Conservation (phyloP, 2,113 vertebrate species). For the Cardinalis cardinalis region DNA sequence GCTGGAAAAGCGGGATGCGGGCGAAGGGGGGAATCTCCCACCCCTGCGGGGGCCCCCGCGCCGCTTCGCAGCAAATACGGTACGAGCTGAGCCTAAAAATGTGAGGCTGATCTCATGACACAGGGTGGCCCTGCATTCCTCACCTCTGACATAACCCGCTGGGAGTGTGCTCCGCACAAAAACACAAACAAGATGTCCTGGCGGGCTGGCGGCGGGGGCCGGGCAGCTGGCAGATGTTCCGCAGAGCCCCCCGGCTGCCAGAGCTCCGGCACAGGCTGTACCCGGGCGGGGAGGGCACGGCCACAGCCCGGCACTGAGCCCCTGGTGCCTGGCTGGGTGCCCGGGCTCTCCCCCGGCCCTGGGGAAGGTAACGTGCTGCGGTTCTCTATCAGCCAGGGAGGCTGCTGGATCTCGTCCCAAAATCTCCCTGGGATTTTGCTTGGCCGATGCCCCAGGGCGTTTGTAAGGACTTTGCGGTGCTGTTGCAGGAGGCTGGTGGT, state of each 20-base stretch:
- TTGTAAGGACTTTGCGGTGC: background rate
- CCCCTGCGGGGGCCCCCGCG: conserved; percentile 19
- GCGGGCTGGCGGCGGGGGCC: conserved; percentile 25
- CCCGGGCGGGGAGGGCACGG: background rate
- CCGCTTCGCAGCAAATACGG: conserved; percentile 52
- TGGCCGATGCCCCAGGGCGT: background rate
- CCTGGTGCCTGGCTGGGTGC: accelerated
- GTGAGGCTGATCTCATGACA: conserved; percentile 63
- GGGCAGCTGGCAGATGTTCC: conserved; percentile 34
- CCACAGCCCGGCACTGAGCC: background rate
- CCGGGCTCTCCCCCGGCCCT: background rate
- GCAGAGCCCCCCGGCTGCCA: background rate
- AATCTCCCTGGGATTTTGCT: background rate
- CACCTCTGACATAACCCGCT: conserved; percentile 70
- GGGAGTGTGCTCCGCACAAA: conserved; percentile 56
- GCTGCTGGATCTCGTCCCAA: background rate
- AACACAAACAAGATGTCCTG: conserved; percentile 70
- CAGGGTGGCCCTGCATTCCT: conserved; percentile 68
- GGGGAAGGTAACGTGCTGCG: background rate
- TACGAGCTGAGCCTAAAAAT: conserved; percentile 54
- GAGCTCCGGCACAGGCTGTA: background rate
- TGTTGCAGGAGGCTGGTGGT: background rate
- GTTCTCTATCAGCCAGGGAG: background rate
- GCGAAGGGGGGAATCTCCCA: conserved; percentile 2
- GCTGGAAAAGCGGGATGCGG: conserved; percentile 12